Conservation (phyloP, 2,113 vertebrate genomes). For the Oriolus oriolus region DNA sequence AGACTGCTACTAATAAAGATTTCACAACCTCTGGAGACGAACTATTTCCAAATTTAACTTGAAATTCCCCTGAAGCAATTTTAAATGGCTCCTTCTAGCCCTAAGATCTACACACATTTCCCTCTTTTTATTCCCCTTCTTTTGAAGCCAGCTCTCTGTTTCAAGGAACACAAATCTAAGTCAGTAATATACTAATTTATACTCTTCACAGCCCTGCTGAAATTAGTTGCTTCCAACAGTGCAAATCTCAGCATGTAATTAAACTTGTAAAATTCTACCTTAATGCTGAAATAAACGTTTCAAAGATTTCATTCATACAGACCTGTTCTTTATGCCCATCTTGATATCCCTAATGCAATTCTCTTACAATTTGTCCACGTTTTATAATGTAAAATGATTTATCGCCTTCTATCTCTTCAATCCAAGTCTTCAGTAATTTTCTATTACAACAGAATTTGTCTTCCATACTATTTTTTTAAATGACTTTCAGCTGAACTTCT, state of each 20-base stretch:
- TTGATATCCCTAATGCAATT: not conserved
- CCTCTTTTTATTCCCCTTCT: not conserved
- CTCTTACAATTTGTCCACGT: not conserved
- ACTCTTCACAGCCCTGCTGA: not conserved
- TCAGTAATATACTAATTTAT: constrained; percentile 15
- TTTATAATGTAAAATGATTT: not conserved
- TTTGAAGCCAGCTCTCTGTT: not conserved
- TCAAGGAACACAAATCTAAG: constrained; percentile 1
- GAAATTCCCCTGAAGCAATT: not conserved
- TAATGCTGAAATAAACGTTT: not conserved
- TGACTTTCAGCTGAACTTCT: not conserved
- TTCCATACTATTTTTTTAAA: not conserved
- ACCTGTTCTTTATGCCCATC: not conserved
- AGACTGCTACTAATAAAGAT: not conserved
- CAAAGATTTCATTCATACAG: not conserved
- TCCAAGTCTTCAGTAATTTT: not conserved
- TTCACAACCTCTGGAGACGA: not conserved
- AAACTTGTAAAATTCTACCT: not conserved
- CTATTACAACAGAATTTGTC: not conserved
- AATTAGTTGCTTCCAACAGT: constrained; percentile 7
- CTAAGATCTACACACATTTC: not conserved
- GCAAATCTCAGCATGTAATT: constrained; percentile 33
- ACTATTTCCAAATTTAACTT: not conserved
- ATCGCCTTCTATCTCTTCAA: not conserved
- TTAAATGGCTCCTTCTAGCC: not conserved